Evolutionary conservation across 2,797 vertebrate genomes (phyloP), one percentile per base, ranked within the genome.

Genomic region (Typhlichthys subterraneus): DNA sequence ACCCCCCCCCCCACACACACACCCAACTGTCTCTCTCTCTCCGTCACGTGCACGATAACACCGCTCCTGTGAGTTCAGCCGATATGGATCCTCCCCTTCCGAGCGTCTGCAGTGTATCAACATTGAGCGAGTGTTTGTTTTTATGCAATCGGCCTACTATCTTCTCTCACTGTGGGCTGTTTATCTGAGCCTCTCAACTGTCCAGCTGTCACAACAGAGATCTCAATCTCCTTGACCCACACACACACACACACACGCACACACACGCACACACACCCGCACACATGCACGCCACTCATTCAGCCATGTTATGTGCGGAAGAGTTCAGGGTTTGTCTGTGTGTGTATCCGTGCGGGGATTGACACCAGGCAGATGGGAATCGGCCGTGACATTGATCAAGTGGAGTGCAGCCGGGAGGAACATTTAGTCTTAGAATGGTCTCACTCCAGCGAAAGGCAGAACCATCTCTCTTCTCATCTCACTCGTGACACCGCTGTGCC

Each of bases 171-270:
- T 59, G 59, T 71, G 74, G 76, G 73, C 69, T 89, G 86, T 92
- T 91, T 91, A 89, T 91, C 87, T 85, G 38, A 42, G 38, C 38
- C 8, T 42, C 38, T 7, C 38, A 8, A 83, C 87, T 75, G 83
- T 87, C 88, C 91, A 91, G 91, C 91, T 93, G 92, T 91, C 90
- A 88, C 85, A 91, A 88, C 90, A 90, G 52, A 85, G 88, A 90
- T 88, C 80, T 86, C 86, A 80, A 86, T 84, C 80, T 78, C 77
- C 82, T 88, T 85, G 82, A 85, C 90, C 78, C 45, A 53, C 45
- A n/a, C 46, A 46, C 70, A 14, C 53, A 10, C 42, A 33, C 60
- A 51, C 56, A 23, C 57, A 55, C 42, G n/a, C 47, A 2, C 58
- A 14, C 53, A 10, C 42, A 33, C 60, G 17, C 56, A 23, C 51